Conservation (phyloP, 2,888 invertebrate species). For the Camponotus fellah region DNA sequence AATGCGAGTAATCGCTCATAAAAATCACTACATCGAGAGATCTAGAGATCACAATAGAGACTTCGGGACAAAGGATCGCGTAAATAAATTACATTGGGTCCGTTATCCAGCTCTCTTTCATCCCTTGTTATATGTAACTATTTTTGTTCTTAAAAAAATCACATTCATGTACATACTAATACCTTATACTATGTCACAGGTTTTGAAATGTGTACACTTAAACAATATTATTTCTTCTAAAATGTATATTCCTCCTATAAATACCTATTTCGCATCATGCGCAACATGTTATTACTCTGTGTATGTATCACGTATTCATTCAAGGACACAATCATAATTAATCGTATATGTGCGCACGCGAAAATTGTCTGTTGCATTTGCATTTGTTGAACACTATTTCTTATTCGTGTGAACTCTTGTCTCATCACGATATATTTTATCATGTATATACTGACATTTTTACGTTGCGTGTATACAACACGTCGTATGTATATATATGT, state of each 20-base stretch:
- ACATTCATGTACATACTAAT: slow-evolving; percentile 49
- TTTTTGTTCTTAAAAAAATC: slow-evolving; percentile 69
- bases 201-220: slow-evolving; percentile 64
- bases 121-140: slow-evolving; percentile 60
- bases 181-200: slow-evolving; percentile 69
- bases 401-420: slow-evolving; percentile 56
- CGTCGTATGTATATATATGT: slow-evolving; percentile 37
- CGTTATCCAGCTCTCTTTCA: slow-evolving; percentile 61
- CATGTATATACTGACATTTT: slow-evolving; percentile 66
- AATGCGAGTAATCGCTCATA: slow-evolving; percentile 70
- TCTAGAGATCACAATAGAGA: slow-evolving; percentile 53
- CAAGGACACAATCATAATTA: slow-evolving; percentile 56
- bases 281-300: slow-evolving; percentile 54
- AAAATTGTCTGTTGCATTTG: slow-evolving; percentile 62
- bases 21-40: slow-evolving; percentile 69
- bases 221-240: slow-evolving; percentile 36
- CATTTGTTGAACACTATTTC: slow-evolving; percentile 68
- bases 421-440: slow-evolving; percentile 65
- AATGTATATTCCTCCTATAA: slow-evolving; percentile 22
- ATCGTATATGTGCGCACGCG: slow-evolving; percentile 59
- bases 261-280: slow-evolving; percentile 50
- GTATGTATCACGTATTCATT: slow-evolving; percentile 1
- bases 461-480: slow-evolving; percentile 71
- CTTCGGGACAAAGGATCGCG: slow-evolving; percentile 53
- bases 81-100: slow-evolving; percentile 67